Evolutionary conservation across 2,113 vertebrate species (phyloP).

Genomic region (Protobothrops flavoviridis): DNA sequence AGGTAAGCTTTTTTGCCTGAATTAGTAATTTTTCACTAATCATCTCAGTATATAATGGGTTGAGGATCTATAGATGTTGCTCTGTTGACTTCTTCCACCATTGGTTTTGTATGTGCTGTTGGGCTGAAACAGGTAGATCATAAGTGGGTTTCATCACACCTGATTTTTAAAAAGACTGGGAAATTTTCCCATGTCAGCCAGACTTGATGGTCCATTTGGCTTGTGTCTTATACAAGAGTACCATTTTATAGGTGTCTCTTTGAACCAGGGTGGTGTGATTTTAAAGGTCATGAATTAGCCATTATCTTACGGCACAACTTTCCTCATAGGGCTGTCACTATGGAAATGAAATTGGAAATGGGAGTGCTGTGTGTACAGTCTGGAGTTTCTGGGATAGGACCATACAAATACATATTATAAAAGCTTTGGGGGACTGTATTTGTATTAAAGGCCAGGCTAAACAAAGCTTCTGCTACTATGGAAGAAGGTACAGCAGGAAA

Average conservation of each 20-base stretch:
- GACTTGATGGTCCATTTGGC: neutral
- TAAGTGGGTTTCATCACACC: no score
- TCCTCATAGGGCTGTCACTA: neutral
- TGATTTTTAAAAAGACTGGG: no score
- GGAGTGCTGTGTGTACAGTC: neutral
- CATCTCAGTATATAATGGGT: neutral
- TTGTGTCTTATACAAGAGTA: neutral
- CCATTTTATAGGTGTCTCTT: neutral
- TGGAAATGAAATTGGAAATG: neutral
- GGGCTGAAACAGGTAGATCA: no score
- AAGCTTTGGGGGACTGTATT: neutral
- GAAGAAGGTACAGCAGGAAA: neutral
- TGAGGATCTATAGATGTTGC: neutral
- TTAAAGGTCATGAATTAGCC: neutral
- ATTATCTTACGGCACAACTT: neutral
- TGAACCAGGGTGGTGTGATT: neutral
- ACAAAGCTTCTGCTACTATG: neutral
- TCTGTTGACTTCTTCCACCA: neutral
- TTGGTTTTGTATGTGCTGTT: no score
- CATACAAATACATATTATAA: neutral
- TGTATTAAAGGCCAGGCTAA: neutral
- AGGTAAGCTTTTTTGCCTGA: constrained; percentile 23
- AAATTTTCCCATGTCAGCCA: neutral
- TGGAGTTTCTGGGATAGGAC: neutral
- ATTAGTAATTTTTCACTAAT: neutral